These are phyloP conservation scores for Pampusana beccarii DNA, from an alignment of 2,113 vertebrate genomes.

Conservation along the genomic window DNA sequence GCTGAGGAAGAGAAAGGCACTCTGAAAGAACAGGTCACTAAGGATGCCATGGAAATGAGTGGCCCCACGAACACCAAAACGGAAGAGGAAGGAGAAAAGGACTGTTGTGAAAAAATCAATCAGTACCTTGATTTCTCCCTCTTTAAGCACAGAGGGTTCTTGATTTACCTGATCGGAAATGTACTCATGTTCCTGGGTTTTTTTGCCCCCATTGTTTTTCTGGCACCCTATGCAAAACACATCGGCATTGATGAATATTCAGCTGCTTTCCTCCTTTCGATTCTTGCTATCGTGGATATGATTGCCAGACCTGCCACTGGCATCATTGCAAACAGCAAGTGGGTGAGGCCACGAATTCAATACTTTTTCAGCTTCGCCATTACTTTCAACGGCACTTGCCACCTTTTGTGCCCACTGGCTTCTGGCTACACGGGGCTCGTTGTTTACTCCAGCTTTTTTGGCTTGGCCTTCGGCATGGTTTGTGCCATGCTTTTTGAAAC, in stretches of 20 bases:
- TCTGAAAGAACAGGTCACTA: not conserved
- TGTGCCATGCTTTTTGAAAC: slow-evolving; percentile 85
- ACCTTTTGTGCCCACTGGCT: slow-evolving; percentile 82
- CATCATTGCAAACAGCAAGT: slow-evolving; percentile 78
- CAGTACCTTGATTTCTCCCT: slow-evolving; percentile 79
- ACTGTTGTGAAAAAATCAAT: slow-evolving; percentile 64
- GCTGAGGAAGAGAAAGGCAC: not conserved
- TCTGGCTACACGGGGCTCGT: slow-evolving; percentile 67
- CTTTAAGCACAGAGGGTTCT: slow-evolving; percentile 82
- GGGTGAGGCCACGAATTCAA: slow-evolving; percentile 79
- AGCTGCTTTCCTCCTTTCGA: slow-evolving; percentile 80
- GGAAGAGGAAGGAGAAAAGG: not conserved
- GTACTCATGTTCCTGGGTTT: slow-evolving; percentile 82
- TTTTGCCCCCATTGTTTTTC: slow-evolving; percentile 84
- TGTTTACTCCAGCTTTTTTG: slow-evolving; percentile 73
- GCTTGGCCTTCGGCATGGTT: slow-evolving; percentile 80
- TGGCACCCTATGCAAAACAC: slow-evolving; percentile 79
- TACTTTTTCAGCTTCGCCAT: slow-evolving; percentile 83
- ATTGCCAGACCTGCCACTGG: slow-evolving; percentile 77
- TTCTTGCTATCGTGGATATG: slow-evolving; percentile 82
- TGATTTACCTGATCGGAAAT: slow-evolving; percentile 83
- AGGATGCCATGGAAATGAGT: not conserved
- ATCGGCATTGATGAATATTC: slow-evolving; percentile 78
- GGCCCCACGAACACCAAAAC: not conserved
- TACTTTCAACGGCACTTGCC: slow-evolving; percentile 77